Conservation (phyloP, 1,140 invertebrate species). For the Drosophila saltans region DNA sequence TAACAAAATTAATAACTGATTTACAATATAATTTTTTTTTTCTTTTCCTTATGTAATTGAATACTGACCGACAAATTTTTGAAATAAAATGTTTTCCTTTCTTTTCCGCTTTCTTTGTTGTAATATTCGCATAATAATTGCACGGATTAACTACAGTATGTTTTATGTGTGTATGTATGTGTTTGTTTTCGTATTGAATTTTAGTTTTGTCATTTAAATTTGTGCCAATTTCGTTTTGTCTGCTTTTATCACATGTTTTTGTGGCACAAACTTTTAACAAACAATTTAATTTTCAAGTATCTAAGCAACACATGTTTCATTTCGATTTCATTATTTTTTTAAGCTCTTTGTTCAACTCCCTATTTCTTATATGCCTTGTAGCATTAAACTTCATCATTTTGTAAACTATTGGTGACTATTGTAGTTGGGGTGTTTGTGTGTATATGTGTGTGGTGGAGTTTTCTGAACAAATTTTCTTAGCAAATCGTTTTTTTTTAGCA, state of each 20-base stretch:
- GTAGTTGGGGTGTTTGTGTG: slow-evolving; percentile 15
- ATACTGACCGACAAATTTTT: slow-evolving; percentile 77
- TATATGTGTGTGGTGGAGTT: slow-evolving; percentile 7
- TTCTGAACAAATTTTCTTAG: background rate
- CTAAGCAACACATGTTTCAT: slow-evolving; percentile 41
- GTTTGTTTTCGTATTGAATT: background rate
- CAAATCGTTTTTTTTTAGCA: background rate
- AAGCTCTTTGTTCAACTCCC: background rate
- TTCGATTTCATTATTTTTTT: slow-evolving; percentile 21
- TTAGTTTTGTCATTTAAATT: slow-evolving; percentile 23
- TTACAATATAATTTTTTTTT: slow-evolving; percentile 41
- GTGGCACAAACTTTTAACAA: slow-evolving; percentile 56
- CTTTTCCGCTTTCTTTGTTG: slow-evolving; percentile 29
- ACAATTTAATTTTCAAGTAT: slow-evolving; percentile 34
- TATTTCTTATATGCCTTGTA: background rate
- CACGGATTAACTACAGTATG: slow-evolving; percentile 38
- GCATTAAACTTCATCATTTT: background rate
- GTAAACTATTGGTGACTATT: slow-evolving; percentile 10
- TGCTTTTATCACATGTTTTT: slow-evolving; percentile 64
- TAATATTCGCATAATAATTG: slow-evolving; percentile 59
- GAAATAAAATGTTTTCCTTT: slow-evolving; percentile 62
- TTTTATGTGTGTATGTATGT: background rate
- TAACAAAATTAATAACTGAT: slow-evolving; percentile 28
- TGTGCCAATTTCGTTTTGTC: slow-evolving; percentile 54
- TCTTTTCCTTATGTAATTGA: slow-evolving; percentile 72